These are phyloP conservation scores for Gordius sp. DNA, from an alignment of 2,888 invertebrate species.

Conservation along the genomic window DNA sequence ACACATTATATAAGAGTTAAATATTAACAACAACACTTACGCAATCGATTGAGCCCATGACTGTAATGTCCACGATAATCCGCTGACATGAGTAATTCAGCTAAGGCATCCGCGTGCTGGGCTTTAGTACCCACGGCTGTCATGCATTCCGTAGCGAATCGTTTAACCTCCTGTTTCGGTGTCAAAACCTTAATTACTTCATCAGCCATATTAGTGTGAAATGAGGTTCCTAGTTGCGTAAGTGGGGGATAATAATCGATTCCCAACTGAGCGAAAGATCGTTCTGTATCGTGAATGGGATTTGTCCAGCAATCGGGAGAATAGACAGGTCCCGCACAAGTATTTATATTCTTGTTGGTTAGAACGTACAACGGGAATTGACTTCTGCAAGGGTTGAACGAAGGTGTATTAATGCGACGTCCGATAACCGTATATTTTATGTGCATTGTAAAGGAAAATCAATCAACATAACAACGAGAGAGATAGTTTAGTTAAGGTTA, in stretches of 20 bases:
- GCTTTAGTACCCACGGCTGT: background rate
- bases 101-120: constrained; percentile 39
- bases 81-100: constrained; percentile 44
- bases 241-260: no score
- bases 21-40: no score
- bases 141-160: background rate
- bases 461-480: no score
- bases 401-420: background rate
- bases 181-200: background rate
- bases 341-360: background rate
- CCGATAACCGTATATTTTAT: constrained; percentile 11
- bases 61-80: constrained; percentile 58
- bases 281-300: background rate
- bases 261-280: no score
- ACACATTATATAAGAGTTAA: no score
- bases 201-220: no score
- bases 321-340: background rate
- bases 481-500: no score
- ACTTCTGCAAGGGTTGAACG: constrained; percentile 8
- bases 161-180: background rate
- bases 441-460: no score
- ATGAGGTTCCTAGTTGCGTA: no score
- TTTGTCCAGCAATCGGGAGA: background rate
- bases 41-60: constrained; percentile 55
- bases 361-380: background rate